These are phyloP conservation scores for Helicoverpa armigera DNA, from an alignment of 1,140 invertebrate genomes.

Conservation along the genomic window DNA sequence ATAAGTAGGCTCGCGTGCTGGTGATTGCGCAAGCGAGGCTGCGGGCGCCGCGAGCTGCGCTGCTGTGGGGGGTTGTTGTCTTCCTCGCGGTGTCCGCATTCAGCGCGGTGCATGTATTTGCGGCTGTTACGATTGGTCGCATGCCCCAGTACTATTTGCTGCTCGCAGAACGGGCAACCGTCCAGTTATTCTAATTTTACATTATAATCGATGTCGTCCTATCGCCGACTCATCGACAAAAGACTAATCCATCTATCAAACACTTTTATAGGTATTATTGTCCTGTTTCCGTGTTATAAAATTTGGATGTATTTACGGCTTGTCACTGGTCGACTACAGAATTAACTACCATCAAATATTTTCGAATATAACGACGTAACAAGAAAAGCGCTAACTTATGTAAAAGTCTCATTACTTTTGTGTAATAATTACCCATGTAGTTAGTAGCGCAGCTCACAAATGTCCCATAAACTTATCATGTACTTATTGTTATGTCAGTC, in stretches of 20 bases:
- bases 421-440: not conserved
- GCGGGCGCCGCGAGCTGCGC: not conserved
- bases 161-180: conserved; percentile 80
- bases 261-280: conserved; percentile 37
- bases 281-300: not conserved
- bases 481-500: not conserved
- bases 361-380: not conserved
- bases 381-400: not conserved
- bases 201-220: conserved; percentile 84
- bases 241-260: conserved; percentile 73
- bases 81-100: conserved; percentile 74
- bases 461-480: not conserved
- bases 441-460: not conserved
- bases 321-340: not conserved
- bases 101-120: conserved; percentile 80
- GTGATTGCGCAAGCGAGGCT: conserved; percentile 26
- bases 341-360: not conserved
- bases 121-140: conserved; percentile 81
- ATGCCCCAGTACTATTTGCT: conserved; percentile 86
- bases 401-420: conserved; percentile 11
- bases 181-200: conserved; percentile 86
- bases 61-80: conserved; percentile 59
- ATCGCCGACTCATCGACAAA: conserved; percentile 79
- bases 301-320: not conserved
- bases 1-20: conserved; percentile 16